Percentiles rank a stretch among this genome's conserved stretches.
These are phyloP conservation scores for Sminthurides bifidus DNA, from an alignment of 1,140 invertebrate genomes.

Conservation along the genomic window DNA sequence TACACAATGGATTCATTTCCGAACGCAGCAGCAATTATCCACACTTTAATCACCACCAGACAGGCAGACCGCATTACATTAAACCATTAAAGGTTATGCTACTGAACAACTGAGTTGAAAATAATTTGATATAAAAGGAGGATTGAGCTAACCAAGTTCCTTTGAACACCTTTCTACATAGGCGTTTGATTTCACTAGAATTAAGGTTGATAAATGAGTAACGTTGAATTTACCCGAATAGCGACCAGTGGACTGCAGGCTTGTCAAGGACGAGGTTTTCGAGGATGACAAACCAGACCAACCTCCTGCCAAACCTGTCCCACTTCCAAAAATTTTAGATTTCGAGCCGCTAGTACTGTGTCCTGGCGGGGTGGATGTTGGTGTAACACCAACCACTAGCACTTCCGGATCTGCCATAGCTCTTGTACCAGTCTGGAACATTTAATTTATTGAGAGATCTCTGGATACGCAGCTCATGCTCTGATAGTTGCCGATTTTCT, in stretches of 20 bases:
- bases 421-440: conserved; percentile 90
- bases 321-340: conserved; percentile 35
- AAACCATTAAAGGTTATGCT: too few species aligned
- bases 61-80: too few species aligned
- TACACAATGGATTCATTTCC: too few species aligned
- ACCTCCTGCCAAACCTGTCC: conserved; percentile 37
- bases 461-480: conserved; percentile 83
- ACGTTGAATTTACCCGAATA: conserved; percentile 22
- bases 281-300: conserved; percentile 57
- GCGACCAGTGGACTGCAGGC: conserved; percentile 34
- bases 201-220: too few species aligned
- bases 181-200: too few species aligned
- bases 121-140: too few species aligned
- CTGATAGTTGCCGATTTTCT: conserved; percentile 69
- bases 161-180: too few species aligned
- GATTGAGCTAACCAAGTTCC: too few species aligned
- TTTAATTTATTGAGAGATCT: conserved; percentile 82
- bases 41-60: too few species aligned
- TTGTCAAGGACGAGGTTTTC: conserved; percentile 64
- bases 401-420: conserved; percentile 50
- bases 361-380: too few species aligned
- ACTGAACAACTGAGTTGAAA: too few species aligned
- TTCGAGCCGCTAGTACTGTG: conserved; percentile 8
- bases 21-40: too few species aligned
- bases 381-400: conserved; percentile 42